Evolutionary conservation across 2,113 vertebrate species (phyloP).

Genomic region (Vulpes lagopus): DNA sequence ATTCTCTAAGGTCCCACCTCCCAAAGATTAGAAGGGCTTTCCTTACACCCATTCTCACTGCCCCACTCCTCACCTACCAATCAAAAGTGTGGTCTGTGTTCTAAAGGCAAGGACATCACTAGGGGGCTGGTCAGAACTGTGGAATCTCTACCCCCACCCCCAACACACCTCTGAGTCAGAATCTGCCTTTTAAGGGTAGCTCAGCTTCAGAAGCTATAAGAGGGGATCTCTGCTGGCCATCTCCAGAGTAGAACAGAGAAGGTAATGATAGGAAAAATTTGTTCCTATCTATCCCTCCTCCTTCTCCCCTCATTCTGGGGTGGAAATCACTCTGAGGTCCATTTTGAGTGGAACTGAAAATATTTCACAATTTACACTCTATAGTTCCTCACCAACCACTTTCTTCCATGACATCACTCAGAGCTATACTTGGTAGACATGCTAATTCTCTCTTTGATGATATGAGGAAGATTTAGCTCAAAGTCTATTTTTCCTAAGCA

Average conservation of each 20-base stretch:
- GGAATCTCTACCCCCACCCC: background rate
- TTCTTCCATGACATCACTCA: constrained; percentile 55
- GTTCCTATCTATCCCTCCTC: background rate
- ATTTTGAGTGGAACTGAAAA: constrained; percentile 69
- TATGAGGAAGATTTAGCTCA: constrained; percentile 30
- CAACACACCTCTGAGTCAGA: background rate
- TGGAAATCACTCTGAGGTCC: constrained; percentile 52
- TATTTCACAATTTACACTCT: constrained; percentile 52
- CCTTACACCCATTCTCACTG: background rate
- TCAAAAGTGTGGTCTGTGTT: background rate
- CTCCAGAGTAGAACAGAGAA: background rate
- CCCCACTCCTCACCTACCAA: background rate
- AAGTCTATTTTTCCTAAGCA: constrained; percentile 43
- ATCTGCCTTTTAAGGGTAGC: background rate
- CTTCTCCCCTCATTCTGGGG: background rate
- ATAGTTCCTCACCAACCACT: constrained; percentile 10
- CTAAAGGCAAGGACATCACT: background rate
- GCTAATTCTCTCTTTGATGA: background rate
- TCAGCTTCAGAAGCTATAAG: background rate
- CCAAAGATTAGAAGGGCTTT: background rate
- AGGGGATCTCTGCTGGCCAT: background rate
- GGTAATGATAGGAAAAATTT: background rate
- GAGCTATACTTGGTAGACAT: background rate
- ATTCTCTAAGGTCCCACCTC: background rate
- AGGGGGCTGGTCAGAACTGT: background rate